A percentile compares a stretch with the other conserved stretches of the same genome.
These are phyloP conservation scores for Aplodontia rufa DNA, from an alignment of 2,113 vertebrate genomes.

Conservation along the genomic window DNA sequence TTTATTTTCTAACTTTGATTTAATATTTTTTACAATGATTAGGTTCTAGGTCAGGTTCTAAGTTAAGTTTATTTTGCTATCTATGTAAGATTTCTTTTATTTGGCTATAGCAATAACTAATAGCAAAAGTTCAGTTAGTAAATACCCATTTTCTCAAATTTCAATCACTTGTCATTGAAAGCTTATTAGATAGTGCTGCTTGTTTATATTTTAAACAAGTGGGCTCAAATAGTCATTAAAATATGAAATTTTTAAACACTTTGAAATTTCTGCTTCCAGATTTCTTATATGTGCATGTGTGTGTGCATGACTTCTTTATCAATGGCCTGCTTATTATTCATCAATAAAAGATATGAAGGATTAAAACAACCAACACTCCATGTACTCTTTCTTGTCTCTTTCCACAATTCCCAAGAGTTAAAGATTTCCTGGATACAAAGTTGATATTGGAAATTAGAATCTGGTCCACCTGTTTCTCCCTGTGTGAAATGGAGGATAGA, in stretches of 20 bases:
- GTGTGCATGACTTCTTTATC: background rate
- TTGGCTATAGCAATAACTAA: background rate
- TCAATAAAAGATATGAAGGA: background rate
- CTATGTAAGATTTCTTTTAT: background rate
- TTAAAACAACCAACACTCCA: background rate
- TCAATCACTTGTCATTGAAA: background rate
- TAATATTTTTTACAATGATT: background rate
- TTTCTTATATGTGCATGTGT: background rate
- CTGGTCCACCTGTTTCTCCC: background rate
- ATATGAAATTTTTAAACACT: background rate
- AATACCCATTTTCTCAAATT: background rate
- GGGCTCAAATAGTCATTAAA: background rate
- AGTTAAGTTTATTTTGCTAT: background rate
- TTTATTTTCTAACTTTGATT: background rate
- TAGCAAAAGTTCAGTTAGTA: background rate
- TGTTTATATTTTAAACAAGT: slow-evolving; percentile 31
- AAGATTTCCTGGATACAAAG: background rate
- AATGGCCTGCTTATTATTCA: background rate
- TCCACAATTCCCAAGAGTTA: background rate
- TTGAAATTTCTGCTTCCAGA: background rate
- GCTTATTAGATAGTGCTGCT: background rate
- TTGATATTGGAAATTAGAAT: background rate
- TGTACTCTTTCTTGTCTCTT: background rate
- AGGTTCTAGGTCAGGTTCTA: background rate
- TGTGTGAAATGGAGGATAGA: background rate